Conservation (phyloP, 2,113 vertebrate genomes). For the Melanotaenia duboulayi region DNA sequence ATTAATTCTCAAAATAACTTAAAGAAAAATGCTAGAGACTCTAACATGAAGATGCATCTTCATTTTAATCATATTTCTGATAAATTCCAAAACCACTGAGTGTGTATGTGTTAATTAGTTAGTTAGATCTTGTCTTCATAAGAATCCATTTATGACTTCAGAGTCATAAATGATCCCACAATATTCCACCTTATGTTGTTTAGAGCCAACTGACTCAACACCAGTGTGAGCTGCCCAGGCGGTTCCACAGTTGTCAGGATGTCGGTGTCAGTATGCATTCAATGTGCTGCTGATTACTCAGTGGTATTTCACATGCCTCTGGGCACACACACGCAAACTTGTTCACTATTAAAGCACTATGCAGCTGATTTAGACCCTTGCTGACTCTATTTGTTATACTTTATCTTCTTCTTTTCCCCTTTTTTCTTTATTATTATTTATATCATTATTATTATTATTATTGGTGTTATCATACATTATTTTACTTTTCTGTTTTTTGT, state of each 20-base stretch:
- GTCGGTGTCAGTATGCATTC: conserved; percentile 6
- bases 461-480: too few species aligned
- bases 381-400: background rate
- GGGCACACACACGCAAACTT: conserved; percentile 8
- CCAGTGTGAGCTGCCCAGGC: conserved; percentile 16
- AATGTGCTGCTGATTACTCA: background rate
- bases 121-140: background rate
- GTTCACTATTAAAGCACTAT: background rate
- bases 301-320: conserved; percentile 34
- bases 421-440: background rate
- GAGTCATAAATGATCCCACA: conserved; percentile 53
- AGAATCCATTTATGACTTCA: conserved; percentile 30
- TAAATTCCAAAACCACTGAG: background rate
- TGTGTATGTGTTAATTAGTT: background rate
- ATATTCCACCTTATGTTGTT: conserved; percentile 34
- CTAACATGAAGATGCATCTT: too few species aligned
- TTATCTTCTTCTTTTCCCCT: background rate
- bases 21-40: background rate
- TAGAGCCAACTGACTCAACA: conserved; percentile 28
- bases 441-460: background rate
- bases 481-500: too few species aligned
- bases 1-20: background rate
- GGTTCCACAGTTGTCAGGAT: conserved; percentile 24
- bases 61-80: background rate
- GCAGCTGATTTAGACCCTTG: conserved; percentile 19